Evolutionary conservation across 2,113 vertebrate genomes (phyloP).

Genomic region (Marcusenius ussheri): DNA sequence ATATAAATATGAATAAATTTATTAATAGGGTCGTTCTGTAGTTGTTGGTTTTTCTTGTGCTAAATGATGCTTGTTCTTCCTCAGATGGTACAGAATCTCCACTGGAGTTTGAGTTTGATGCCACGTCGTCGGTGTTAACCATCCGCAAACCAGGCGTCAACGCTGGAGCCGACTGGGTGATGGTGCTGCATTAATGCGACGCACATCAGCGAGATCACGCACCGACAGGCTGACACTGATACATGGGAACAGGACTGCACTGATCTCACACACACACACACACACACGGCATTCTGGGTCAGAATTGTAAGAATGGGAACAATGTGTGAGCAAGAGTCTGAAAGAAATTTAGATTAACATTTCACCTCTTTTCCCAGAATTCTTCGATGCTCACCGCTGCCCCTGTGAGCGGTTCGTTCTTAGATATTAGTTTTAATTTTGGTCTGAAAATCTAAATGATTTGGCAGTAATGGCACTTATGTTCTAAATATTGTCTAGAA

Average conservation of each 20-base stretch:
- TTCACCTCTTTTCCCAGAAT: background rate
- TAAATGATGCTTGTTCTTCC: background rate
- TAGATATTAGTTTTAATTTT: constrained; percentile 8
- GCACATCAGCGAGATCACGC: background rate
- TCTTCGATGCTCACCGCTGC: background rate
- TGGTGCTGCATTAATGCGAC: constrained; percentile 63
- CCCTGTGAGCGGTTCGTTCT: background rate
- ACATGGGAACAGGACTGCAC: constrained; percentile 24
- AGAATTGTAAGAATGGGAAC: background rate
- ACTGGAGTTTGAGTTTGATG: constrained; percentile 72
- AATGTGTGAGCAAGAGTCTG: background rate
- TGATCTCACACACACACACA: background rate
- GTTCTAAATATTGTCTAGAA: background rate
- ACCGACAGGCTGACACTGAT: background rate
- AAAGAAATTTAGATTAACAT: background rate
- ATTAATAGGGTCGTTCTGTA: background rate
- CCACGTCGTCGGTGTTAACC: constrained; percentile 66
- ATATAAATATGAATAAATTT: too few relatives aligned
- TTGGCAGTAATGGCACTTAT: background rate
- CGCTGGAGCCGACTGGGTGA: constrained; percentile 68
- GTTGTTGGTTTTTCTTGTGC: background rate
- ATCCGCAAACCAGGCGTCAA: constrained; percentile 76
- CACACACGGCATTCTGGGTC: background rate
- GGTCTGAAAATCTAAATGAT: background rate
- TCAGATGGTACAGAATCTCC: constrained; percentile 60